A percentile compares a stretch with the other conserved stretches of the same genome.
phyloP scores from a whole-genome alignment of 2,888 invertebrate genomes.

The Erebia palarica region DNA sequence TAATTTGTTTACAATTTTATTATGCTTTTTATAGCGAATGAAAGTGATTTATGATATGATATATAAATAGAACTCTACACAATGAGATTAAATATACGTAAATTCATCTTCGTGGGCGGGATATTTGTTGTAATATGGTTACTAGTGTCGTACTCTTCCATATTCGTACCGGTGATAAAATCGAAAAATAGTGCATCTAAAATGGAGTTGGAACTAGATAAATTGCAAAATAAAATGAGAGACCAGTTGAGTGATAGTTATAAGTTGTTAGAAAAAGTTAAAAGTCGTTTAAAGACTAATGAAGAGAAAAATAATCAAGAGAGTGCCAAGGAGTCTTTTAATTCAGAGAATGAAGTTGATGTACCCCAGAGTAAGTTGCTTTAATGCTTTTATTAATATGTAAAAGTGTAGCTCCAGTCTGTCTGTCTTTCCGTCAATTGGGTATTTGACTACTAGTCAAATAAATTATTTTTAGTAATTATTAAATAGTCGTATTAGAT shows the following conservation, averaged over 20 bases:
- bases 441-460: too few relatives aligned
- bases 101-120: slow-evolving; percentile 52
- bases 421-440: too few relatives aligned
- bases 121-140: slow-evolving; percentile 59
- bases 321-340: slow-evolving; percentile 24
- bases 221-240: slow-evolving; percentile 55
- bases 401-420: background rate
- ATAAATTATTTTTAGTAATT: too few relatives aligned
- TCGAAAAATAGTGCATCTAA: slow-evolving; percentile 45
- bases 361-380: slow-evolving; percentile 46
- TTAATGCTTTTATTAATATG: background rate
- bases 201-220: slow-evolving; percentile 56
- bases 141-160: slow-evolving; percentile 57
- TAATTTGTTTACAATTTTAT: slow-evolving; percentile 22
- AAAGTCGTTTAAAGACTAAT: slow-evolving; percentile 50
- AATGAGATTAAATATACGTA: slow-evolving; percentile 71
- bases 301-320: slow-evolving; percentile 38
- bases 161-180: slow-evolving; percentile 49
- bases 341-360: slow-evolving; percentile 37
- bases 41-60: slow-evolving; percentile 1
- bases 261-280: slow-evolving; percentile 56
- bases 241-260: slow-evolving; percentile 59
- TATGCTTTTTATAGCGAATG: background rate
- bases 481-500: too few relatives aligned
- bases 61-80: slow-evolving; percentile 41